Base-by-base conservation (phyloP, 2,797 vertebrate species). In the Odontamblyopus lacepedii region DNA sequence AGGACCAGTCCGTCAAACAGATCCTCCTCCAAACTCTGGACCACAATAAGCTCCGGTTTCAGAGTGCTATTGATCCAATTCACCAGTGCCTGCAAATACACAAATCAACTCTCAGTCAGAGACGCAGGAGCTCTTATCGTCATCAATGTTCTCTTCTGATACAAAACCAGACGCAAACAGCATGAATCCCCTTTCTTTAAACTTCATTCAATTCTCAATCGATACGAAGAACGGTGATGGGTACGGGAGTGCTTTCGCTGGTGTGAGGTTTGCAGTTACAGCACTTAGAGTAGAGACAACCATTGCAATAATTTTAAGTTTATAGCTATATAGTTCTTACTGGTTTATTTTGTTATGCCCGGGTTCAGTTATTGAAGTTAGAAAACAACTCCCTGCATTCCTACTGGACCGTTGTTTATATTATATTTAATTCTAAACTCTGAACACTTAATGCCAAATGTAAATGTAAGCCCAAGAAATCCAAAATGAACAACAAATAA, bases 1-100 rank as follows among this genome's bases (percentile, higher is more conserved):
- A 99, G 94, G n/a, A 99, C 92, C 65, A 99, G 93, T 23, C 98
- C 97, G 15, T 99, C 97, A 0, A 87, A 99, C 18, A 99, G 77
- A 87, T 99, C 98, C 75, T 98, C 96, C 78, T 98, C 95, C 88
- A 99, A 79, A 78, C 87, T 94, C 86, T 93, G 94, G 71, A 98
- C 95, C 63, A 98, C 93, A 2, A 99, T 96, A 86, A 99, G 96
- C 67, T 99, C 96, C 0, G 78, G 26, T 69, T 95, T 93, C 76
- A 99, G 92, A 35, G 93, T 93, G 5, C 38, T 69, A 77, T 98
- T 99, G 88, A 99, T 95, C 98, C 98, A 99, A 5, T 91, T 89
- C 27, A 92, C 69, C 88, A 99, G 63, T 2, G 90, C 77, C 98
- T 99, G 82, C 0, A 67, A 61, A 80, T 67, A 89, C 81, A 91